Conservation (phyloP, 2,888 invertebrate genomes). For the Phyllotreta striolata region DNA sequence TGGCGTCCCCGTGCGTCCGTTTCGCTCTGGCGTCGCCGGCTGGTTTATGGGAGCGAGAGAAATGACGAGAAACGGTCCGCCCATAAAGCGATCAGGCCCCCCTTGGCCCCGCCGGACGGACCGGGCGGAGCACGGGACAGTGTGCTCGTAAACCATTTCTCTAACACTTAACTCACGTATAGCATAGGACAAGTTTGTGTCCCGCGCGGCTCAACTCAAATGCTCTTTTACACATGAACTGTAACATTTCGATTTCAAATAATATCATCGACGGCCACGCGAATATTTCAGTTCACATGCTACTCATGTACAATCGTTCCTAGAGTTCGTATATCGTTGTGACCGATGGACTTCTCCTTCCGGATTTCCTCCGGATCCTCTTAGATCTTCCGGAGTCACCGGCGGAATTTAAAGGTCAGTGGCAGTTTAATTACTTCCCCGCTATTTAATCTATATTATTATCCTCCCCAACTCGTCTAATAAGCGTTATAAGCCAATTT, state of each 20-base stretch:
- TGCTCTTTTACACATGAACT: slow-evolving; percentile 48
- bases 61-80: slow-evolving; percentile 62
- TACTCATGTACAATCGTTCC: slow-evolving; percentile 30
- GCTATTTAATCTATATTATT: slow-evolving; percentile 39
- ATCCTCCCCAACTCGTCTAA: slow-evolving; percentile 8
- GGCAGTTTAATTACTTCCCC: slow-evolving; percentile 58
- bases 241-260: slow-evolving; percentile 32
- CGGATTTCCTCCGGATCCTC: slow-evolving; percentile 59
- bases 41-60: slow-evolving; percentile 53
- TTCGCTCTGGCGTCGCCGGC: slow-evolving; percentile 39
- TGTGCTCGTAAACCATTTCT: slow-evolving; percentile 61
- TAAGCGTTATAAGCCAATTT: not conserved
- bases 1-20: slow-evolving; percentile 58
- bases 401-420: slow-evolving; percentile 60
- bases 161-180: slow-evolving; percentile 64
- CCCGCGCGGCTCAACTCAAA: slow-evolving; percentile 56
- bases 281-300: slow-evolving; percentile 32
- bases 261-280: slow-evolving; percentile 33
- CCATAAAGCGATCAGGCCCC: slow-evolving; percentile 60
- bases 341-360: slow-evolving; percentile 60
- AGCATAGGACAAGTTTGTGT: slow-evolving; percentile 60
- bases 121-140: slow-evolving; percentile 59
- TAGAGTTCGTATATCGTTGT: slow-evolving; percentile 47
- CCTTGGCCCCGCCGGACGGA: slow-evolving; percentile 52
- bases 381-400: slow-evolving; percentile 56